Evolutionary conservation across 2,888 invertebrate species (phyloP).

Genomic region (Fragum fragum): DNA sequence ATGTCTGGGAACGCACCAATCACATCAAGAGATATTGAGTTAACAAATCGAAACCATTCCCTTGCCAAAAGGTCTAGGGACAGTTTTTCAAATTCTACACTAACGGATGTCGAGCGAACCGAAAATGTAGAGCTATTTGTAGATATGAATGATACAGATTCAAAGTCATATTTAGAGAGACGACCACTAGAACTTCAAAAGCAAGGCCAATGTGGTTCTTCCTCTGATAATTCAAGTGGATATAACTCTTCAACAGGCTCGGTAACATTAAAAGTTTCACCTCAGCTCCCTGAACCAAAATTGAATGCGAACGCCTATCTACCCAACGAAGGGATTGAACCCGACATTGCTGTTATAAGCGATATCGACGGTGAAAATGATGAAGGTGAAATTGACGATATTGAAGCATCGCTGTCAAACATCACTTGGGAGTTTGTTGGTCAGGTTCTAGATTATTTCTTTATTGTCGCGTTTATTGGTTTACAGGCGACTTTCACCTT

Average conservation of each 20-base stretch:
- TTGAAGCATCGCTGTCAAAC: neutral
- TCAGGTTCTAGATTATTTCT: slow-evolving; percentile 57
- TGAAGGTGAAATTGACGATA: slow-evolving; percentile 27
- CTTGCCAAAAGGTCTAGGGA: neutral
- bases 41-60: neutral
- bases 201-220: neutral
- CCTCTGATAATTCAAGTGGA: slow-evolving; percentile 2
- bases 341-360: neutral
- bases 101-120: neutral
- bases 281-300: neutral
- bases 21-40: neutral
- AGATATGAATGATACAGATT: neutral
- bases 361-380: slow-evolving; percentile 19
- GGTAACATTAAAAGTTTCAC: neutral
- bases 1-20: neutral
- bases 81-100: neutral
- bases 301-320: no score
- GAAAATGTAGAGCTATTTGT: neutral
- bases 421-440: slow-evolving; percentile 56
- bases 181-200: neutral
- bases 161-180: neutral
- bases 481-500: slow-evolving; percentile 56
- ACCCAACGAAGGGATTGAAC: neutral
- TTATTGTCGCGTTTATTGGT: slow-evolving; percentile 52
- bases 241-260: neutral